Percentiles rank a stretch among this genome's conserved stretches.
Evolutionary conservation across 1,140 invertebrate species (phyloP).

Genomic region (Drosophila athabasca): DNA sequence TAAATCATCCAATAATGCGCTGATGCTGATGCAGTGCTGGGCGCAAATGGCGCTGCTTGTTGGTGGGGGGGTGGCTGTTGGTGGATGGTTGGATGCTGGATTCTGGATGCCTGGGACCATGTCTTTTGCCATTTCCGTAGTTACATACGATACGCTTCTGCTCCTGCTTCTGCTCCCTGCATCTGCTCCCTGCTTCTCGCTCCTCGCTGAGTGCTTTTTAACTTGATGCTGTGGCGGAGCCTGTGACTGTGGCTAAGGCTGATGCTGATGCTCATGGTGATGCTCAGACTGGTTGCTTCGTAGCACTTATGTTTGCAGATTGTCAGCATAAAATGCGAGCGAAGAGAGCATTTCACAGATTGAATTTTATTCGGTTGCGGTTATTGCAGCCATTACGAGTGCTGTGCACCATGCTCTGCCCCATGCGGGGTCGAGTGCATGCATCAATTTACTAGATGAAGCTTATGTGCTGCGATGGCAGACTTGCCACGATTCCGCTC

Average conservation of each 20-base stretch:
- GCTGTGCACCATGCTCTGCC: slow-evolving; percentile 7
- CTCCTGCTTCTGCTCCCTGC: slow-evolving; percentile 12
- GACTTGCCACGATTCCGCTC: slow-evolving; percentile 24
- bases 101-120: slow-evolving; percentile 41
- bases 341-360: slow-evolving; percentile 71
- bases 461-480: slow-evolving; percentile 43
- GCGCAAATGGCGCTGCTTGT: slow-evolving; percentile 53
- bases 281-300: slow-evolving; percentile 27
- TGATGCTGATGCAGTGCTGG: slow-evolving; percentile 60
- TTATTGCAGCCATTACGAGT: slow-evolving; percentile 65
- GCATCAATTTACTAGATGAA: slow-evolving; percentile 73
- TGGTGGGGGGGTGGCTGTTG: slow-evolving; percentile 7
- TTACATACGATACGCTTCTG: slow-evolving; percentile 55
- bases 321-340: slow-evolving; percentile 74
- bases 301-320: slow-evolving; percentile 71
- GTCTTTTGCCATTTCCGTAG: slow-evolving; percentile 71
- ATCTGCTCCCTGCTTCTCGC: background rate
- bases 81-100: slow-evolving; percentile 8
- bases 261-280: background rate
- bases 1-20: slow-evolving; percentile 82
- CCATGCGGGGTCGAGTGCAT: slow-evolving; percentile 44
- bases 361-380: slow-evolving; percentile 76
- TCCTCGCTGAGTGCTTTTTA: slow-evolving; percentile 71
- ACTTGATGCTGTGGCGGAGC: slow-evolving; percentile 41
- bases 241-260: slow-evolving; percentile 29